Base-by-base conservation (phyloP, 2,888 invertebrate genomes). In the Philereme vetulata region DNA sequence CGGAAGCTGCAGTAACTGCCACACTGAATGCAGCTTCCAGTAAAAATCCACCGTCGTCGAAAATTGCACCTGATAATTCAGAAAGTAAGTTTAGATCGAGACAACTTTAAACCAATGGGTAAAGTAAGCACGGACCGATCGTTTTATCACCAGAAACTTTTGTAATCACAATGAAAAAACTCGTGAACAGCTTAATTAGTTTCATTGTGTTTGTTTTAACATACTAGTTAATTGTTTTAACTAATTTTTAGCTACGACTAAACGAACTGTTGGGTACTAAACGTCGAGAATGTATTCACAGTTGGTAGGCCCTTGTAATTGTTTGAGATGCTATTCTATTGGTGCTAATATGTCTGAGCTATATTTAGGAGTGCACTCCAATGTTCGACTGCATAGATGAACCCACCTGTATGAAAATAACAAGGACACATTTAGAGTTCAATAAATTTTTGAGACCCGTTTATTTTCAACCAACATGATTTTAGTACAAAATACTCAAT, bases 1-100 rank as follows among this genome's bases (percentile, higher is more conserved):
- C 76, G 61, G 94, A 93, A 46, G 90, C 88, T 7, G 78, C 76
- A 9, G 85, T 81, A 33, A 94, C 79, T 33, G 94, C 94, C 54
- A 93, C 90, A 56, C 84, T 85, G 71, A 95, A 94, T 7, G 94
- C 94, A 32, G 93, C 86, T 76, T 93, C 90, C 51, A 93, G 80
- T 59, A 93, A 85, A 62, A 90, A 87, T 51, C 90, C 87, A 48
- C 93, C 93, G 62, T 93, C 88, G 64, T 94, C 93, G 70, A 94
- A 93, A 64, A 95, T 89, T n/a, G 94, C 94, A 66, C 94, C 95
- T 95, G 52, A 43, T 49, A 40, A 47, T 34, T 5, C 9, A 49
- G 7, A 56, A 35, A 44, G 34, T 40, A 45, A 43, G 58, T 46
- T 57, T 40, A 52, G n/a, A 33, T 34, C 9, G n/a, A 5, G 32